Conservation (phyloP, 2,888 invertebrate species). For the Athalia circularis region DNA sequence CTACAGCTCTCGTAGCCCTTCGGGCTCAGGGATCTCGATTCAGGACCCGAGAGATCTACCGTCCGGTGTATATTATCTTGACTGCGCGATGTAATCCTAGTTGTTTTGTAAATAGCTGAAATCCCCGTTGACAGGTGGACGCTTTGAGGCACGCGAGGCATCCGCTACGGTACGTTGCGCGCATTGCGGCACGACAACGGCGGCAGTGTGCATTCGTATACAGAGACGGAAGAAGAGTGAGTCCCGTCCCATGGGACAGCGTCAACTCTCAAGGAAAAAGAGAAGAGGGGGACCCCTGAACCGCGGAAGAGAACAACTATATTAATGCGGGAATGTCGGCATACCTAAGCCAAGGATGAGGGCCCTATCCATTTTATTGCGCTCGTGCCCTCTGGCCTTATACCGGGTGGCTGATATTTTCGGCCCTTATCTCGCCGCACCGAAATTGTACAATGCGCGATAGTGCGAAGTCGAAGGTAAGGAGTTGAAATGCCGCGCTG, state of each 20-base stretch:
- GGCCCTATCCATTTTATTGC: conserved; percentile 56
- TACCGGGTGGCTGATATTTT: conserved; percentile 37
- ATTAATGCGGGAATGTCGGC: conserved; percentile 59
- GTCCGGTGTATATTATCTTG: conserved; percentile 11
- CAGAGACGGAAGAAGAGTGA: conserved; percentile 8
- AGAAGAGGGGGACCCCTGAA: conserved; percentile 49
- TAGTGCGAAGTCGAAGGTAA: too few relatives aligned
- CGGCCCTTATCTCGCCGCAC: not conserved
- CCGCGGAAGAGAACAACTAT: conserved; percentile 55
- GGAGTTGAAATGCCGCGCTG: too few relatives aligned
- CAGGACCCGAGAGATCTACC: conserved; percentile 9
- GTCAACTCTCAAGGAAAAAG: conserved; percentile 14
- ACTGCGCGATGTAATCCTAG: conserved; percentile 35
- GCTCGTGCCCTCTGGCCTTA: conserved; percentile 46
- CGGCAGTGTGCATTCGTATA: not conserved
- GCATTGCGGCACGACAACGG: not conserved
- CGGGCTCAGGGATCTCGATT: conserved; percentile 27
- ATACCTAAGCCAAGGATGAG: conserved; percentile 53
- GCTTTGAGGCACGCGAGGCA: conserved; percentile 44
- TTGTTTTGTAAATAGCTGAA: conserved; percentile 45
- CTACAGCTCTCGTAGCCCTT: conserved; percentile 45
- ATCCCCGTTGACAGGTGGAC: conserved; percentile 44
- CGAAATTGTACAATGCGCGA: too few relatives aligned
- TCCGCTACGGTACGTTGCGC: not conserved
- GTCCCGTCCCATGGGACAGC: conserved; percentile 23